Base-by-base conservation (phyloP, 2,797 vertebrate genomes). In the Takifugu rubripes region DNA sequence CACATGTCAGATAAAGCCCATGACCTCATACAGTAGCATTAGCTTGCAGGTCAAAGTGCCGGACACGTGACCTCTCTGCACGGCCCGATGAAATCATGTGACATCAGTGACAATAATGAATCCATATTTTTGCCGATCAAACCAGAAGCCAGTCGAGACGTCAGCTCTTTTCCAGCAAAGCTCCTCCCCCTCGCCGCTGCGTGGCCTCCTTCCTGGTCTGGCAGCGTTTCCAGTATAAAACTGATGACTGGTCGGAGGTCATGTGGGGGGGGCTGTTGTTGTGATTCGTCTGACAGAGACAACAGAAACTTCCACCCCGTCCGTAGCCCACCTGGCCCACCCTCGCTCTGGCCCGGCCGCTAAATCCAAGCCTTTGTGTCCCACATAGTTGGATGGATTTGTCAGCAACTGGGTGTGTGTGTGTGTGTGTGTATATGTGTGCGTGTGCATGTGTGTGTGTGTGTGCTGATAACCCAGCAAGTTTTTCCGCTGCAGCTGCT, bases 361-460 rank as follows among this genome's bases (percentile, higher is more conserved):
- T 89, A 89, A 91, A 90, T 86, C 87, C 84, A 3, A 73, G 83
- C 83, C 71, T 84, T 90, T 91, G 88, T 91, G 81, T 72, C 75
- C 71, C 77, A 84, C 82, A 91, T 89, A 84, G 87, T 84, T 87
- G 74, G 84, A 81, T 85, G 83, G 86, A 89, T 89, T 85, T 84
- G 85, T 89, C 84, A 87, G 82, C 85, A 87, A 51, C 82, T 70
- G 72, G 75, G 77, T 46, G 44, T 10, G 36, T 10, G 36, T 33
- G 36, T 2, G 70, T 0, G 12, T 40, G 12, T 29, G 27, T 0
- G 31, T 5, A 4, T 5, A 31, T 5, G 31, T 5, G 31, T 33
- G 3, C 27, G 31, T 3, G 14, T 36, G 80, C 29, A 55, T 61
- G 63, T 74, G 56, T 53, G 70, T 51, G 57, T 57, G 69, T 72